Base-by-base conservation (phyloP, 2,797 vertebrate genomes). In the Siniperca obscura region DNA sequence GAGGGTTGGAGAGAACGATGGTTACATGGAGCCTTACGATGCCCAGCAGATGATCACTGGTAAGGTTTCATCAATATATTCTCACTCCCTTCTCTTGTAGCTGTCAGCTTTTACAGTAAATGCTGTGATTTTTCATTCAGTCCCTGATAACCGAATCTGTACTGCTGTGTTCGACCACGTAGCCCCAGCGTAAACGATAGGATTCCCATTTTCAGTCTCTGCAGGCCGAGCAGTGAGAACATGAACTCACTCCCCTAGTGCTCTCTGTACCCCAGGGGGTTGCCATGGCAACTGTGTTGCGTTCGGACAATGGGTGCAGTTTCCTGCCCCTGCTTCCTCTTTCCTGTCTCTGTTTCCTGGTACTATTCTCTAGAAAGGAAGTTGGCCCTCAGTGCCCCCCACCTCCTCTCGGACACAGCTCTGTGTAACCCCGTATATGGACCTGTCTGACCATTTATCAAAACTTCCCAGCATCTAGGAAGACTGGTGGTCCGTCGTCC, bases 1-100 rank as follows among this genome's bases (percentile, higher is more conserved):
- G 93, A 88, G 97, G 61, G 93, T 94, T 0, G 97, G 97, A 0
- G 98, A 99, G 87, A 99, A 99, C 0, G 98, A 99, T 0, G 98
- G 98, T 0, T 99, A 99, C 93, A 98, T 99, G 98, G 98, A 99
- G 69, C 98, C 98, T 0, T 99, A 99, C 0, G 98, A 99, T 0
- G 98, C 98, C 0, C 98, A 99, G 91, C 97, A 98, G 86, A 98
- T 99, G 96, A 99, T 99, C 69, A 99, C 98, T 69, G 98, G 98
- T 99, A 77, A 2, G 87, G 30, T 10, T n/a, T 55, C 14, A 27
- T 56, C 22, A 6, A 7, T 14, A 11, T 36, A 10, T 11, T 34
- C 14, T 42, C 1, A 2, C 53, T 44, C 13, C 30, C n/a, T 25
- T 46, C 12, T 64, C 3, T 17, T 69, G 25, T 22, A 10, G 19